Percentiles rank a stretch among this genome's conserved stretches.
Conservation (phyloP, 2,113 vertebrate species). For the Acrocephalus kingi region DNA sequence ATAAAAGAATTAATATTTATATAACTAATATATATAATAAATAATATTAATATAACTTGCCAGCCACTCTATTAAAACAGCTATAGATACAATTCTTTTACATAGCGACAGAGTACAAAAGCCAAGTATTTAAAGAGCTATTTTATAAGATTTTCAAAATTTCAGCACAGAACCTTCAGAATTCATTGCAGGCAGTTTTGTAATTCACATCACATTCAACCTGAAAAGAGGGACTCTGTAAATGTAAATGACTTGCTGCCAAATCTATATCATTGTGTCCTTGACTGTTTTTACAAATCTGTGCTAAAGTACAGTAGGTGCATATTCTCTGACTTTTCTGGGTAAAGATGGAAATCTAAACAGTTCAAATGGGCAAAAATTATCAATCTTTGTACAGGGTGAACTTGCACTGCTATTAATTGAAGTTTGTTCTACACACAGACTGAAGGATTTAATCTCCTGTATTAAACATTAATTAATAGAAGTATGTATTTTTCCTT, state of each 20-base stretch:
- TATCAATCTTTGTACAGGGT: neutral
- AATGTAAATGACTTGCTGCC: neutral
- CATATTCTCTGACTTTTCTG: neutral
- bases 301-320: neutral
- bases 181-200: neutral
- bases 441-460: neutral
- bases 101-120: neutral
- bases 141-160: neutral
- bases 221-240: neutral
- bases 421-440: neutral
- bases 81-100: neutral
- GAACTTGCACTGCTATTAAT: neutral
- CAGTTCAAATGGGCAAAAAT: neutral
- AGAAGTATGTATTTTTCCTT: neutral
- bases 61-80: neutral
- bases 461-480: neutral
- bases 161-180: neutral
- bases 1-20: no score
- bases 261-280: neutral
- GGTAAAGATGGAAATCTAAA: neutral
- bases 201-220: neutral
- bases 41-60: neutral
- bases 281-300: neutral
- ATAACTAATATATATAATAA: no score
- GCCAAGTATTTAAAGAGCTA: neutral